A percentile compares a stretch with the other conserved stretches of the same genome.
phyloP scores from a whole-genome alignment of 2,888 invertebrate genomes.

The Shargacucullia verbasci region DNA sequence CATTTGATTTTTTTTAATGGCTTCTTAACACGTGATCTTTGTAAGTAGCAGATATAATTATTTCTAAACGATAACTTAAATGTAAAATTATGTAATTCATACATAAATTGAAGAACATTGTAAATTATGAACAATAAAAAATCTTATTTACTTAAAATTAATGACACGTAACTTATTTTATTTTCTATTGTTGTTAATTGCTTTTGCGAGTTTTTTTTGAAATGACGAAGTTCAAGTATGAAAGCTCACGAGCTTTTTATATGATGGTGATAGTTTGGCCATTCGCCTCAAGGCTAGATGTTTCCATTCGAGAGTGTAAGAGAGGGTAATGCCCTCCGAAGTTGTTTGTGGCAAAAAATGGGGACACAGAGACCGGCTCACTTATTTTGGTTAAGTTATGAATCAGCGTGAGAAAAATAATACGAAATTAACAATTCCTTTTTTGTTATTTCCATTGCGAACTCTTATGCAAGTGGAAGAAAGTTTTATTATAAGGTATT shows the following conservation, averaged over 20 bases:
- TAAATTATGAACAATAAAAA: no score
- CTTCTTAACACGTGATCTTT: no score
- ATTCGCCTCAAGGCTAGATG: slow-evolving; percentile 78
- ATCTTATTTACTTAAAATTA: no score
- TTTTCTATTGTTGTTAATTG: slow-evolving; percentile 7
- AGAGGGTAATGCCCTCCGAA: slow-evolving; percentile 86
- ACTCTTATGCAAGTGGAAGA: slow-evolving; percentile 44
- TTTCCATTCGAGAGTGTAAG: slow-evolving; percentile 77
- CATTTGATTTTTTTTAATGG: no score
- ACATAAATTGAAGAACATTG: no score
- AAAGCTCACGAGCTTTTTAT: slow-evolving; percentile 54
- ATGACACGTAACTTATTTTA: no score
- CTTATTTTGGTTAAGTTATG: slow-evolving; percentile 85
- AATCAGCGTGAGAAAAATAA: slow-evolving; percentile 87
- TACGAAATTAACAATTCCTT: slow-evolving; percentile 67
- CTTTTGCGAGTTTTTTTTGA: slow-evolving; percentile 13
- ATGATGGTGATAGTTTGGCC: slow-evolving; percentile 70
- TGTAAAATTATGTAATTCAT: no score
- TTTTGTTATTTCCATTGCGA: slow-evolving; percentile 60
- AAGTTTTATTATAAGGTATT: slow-evolving; percentile 24
- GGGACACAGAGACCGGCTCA: slow-evolving; percentile 84
- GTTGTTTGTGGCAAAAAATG: slow-evolving; percentile 89
- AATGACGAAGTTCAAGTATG: slow-evolving; percentile 37
- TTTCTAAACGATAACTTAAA: no score
- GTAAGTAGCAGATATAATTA: no score